Evolutionary conservation across 1,140 invertebrate genomes (phyloP).

Genomic region (Brachionus manjavacas): DNA sequence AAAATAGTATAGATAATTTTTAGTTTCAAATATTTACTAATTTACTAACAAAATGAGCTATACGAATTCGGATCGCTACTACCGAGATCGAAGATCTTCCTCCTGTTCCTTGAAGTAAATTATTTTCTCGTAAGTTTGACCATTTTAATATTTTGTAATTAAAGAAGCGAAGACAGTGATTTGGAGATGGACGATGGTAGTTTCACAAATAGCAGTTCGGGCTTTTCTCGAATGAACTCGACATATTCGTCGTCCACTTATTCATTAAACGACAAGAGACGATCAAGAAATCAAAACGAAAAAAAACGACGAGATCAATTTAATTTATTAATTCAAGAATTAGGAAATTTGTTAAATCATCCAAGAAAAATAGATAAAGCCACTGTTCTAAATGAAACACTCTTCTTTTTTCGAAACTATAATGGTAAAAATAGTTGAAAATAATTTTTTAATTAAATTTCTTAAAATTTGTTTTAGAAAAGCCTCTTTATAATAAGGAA

Average conservation of each 20-base stretch:
- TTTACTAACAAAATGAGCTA: not conserved
- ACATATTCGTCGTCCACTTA: constrained; percentile 1
- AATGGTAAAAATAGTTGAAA: not conserved
- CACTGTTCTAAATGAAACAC: constrained; percentile 20
- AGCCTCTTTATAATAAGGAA: constrained; percentile 27
- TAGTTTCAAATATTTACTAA: not conserved
- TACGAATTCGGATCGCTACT: not conserved
- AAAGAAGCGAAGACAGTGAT: constrained; percentile 37
- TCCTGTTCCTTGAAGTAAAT: constrained; percentile 33
- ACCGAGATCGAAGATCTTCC: constrained; percentile 23
- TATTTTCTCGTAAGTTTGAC: too few species aligned
- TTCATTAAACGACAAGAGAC: constrained; percentile 27
- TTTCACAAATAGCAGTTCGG: constrained; percentile 28
- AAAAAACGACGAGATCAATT: constrained; percentile 38
- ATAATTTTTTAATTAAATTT: not conserved
- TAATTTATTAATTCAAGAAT: constrained; percentile 36
- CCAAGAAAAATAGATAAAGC: constrained; percentile 42
- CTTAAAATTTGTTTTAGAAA: not conserved
- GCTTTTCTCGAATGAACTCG: constrained; percentile 24
- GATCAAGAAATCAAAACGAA: constrained; percentile 40
- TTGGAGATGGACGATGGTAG: constrained; percentile 30
- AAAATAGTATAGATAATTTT: not conserved
- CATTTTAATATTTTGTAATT: not conserved
- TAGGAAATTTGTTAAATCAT: constrained; percentile 37
- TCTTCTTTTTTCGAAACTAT: constrained; percentile 40